Evolutionary conservation across 2,888 invertebrate genomes (phyloP).

Genomic region (Drosophila suboccidentalis): DNA sequence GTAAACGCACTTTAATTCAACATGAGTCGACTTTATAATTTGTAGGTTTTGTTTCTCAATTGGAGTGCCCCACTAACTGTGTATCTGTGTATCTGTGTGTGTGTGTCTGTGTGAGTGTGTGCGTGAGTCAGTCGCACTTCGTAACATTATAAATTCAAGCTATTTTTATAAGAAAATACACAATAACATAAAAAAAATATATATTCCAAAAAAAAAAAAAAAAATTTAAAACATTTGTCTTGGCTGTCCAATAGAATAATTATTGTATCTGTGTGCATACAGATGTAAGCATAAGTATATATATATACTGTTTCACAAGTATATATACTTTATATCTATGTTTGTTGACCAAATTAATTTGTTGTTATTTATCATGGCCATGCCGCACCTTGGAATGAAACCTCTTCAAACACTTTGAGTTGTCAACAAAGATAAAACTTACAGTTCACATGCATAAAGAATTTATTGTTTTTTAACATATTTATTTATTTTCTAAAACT

Average conservation of each 20-base stretch:
- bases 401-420: not conserved
- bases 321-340: conserved; percentile 1
- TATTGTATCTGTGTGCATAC: conserved; percentile 28
- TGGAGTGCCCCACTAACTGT: conserved; percentile 51
- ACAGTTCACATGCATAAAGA: not conserved
- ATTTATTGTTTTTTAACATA: not conserved
- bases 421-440: not conserved
- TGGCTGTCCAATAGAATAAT: conserved; percentile 37
- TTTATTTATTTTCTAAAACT: not conserved
- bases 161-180: conserved; percentile 66
- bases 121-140: conserved; percentile 26
- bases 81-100: conserved; percentile 3
- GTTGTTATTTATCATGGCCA: conserved; percentile 26
- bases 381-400: conserved; percentile 14
- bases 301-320: too few species aligned
- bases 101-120: conserved; percentile 23
- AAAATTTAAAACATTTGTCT: conserved; percentile 61
- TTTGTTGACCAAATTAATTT: conserved; percentile 35
- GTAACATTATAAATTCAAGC: conserved; percentile 44
- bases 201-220: conserved; percentile 43
- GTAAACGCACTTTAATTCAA: conserved; percentile 58
- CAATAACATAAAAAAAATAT: conserved; percentile 23
- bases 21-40: conserved; percentile 63
- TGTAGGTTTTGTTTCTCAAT: conserved; percentile 62
- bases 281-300: too few species aligned